Base-by-base conservation (phyloP, 2,888 invertebrate genomes). In the Quadroppia sp. region DNA sequence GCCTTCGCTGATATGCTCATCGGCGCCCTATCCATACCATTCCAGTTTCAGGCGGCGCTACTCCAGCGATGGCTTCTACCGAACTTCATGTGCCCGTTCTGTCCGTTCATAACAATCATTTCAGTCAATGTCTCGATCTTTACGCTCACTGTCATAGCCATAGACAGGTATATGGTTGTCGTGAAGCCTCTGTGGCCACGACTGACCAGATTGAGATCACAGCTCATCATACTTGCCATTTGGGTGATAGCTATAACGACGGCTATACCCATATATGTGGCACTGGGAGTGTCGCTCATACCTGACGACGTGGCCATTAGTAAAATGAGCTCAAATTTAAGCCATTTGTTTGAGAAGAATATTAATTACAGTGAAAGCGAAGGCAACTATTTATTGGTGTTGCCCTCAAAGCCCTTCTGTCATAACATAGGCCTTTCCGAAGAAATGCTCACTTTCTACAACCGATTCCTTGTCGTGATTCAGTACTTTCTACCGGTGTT, bases 41-140 rank as follows among this genome's bases (percentile, higher is more conserved):
- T 93, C 84, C 86, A 92, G 88, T 92, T 92, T 81, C 92, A 92
- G 86, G 92, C 92, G 2, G 93, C 93, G 1, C 83, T 92, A 64
- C 85, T 92, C 13, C 93, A 94, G 82, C 85, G 90, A 77, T 94
- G 94, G 93, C 87, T 90, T 79, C 85, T 93, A 67, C 92, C 93
- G 0, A 85, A 88, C 80, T 90, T 92, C 81, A 90, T 94, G 89
- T 94, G 94, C 81, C 88, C 90, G 0, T 89, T 93, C 81, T 92
- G 92, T 78, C 92, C 93, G 0, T 94, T 92, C 82, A 89, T 92
- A 13, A 92, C 92, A 83, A 88, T 90, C 0, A 84, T 94, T 20
- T 90, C 90, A 77, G 91, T 94, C 1, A 92, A 90, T 80, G 92
- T 93, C n/a, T 91, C 91, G 78, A 90, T 94, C 42, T 90, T 92